Conservation (phyloP, 2,113 vertebrate genomes). For the Phylloscopus trochilus region DNA sequence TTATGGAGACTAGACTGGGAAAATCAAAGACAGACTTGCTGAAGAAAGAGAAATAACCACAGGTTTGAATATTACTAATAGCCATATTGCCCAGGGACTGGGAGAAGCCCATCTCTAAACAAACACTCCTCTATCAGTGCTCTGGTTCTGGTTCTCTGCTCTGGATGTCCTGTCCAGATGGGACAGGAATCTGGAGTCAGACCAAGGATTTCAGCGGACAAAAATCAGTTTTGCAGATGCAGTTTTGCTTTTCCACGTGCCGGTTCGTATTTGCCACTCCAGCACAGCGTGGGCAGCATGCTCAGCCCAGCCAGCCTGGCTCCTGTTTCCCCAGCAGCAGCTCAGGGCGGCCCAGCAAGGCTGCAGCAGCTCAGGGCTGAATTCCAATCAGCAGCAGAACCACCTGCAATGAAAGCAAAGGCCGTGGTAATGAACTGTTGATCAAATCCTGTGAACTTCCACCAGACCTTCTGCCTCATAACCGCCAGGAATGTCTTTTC, state of each 20-base stretch:
- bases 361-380: background rate
- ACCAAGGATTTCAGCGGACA: background rate
- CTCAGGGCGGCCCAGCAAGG: background rate
- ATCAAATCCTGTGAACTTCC: background rate
- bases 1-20: background rate
- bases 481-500: background rate
- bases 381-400: background rate
- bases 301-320: background rate
- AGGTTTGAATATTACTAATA: background rate
- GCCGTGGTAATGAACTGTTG: background rate
- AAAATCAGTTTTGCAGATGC: background rate
- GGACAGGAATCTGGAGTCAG: background rate
- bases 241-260: background rate
- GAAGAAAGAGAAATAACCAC: background rate
- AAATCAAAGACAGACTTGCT: background rate
- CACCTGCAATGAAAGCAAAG: background rate
- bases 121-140: background rate
- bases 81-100: background rate
- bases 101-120: background rate
- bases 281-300: background rate
- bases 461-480: background rate
- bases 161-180: background rate
- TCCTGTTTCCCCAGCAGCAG: background rate
- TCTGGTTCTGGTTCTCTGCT: background rate
- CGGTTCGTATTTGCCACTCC: background rate